Evolutionary conservation across 2,888 invertebrate species (phyloP).

Genomic region (Gordius sp.): DNA sequence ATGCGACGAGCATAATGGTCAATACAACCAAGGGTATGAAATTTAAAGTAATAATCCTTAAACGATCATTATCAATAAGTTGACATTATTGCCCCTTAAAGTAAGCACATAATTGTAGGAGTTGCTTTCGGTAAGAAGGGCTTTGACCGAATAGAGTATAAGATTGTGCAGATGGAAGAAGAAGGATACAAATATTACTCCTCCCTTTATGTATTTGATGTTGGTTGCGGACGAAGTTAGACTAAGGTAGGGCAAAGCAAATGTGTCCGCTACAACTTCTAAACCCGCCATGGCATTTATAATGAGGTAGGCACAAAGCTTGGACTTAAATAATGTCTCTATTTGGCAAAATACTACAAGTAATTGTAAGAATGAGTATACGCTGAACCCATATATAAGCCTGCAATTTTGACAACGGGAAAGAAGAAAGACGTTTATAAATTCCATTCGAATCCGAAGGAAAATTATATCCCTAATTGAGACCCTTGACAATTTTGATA

Average conservation of each 20-base stretch:
- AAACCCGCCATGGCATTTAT: background rate
- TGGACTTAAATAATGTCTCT: background rate
- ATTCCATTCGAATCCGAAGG: background rate
- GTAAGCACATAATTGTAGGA: background rate
- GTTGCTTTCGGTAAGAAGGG: background rate
- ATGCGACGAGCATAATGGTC: too few relatives aligned
- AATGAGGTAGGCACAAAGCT: background rate
- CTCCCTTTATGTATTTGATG: background rate
- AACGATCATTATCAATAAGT: background rate
- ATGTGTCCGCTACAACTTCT: background rate
- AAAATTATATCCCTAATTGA: too few relatives aligned
- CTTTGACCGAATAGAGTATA: background rate
- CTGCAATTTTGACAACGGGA: background rate
- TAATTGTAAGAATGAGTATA: background rate
- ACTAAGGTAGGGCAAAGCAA: background rate
- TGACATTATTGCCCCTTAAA: background rate
- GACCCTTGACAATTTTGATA: too few relatives aligned
- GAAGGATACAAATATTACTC: background rate
- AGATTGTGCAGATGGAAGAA: background rate
- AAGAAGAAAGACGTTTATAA: background rate
- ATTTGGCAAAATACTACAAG: background rate
- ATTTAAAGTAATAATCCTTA: background rate
- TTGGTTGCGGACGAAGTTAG: background rate
- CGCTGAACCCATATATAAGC: background rate
- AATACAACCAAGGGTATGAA: background rate